phyloP scores from a whole-genome alignment of 2,113 vertebrate species.

The Uropsilus gracilis region DNA sequence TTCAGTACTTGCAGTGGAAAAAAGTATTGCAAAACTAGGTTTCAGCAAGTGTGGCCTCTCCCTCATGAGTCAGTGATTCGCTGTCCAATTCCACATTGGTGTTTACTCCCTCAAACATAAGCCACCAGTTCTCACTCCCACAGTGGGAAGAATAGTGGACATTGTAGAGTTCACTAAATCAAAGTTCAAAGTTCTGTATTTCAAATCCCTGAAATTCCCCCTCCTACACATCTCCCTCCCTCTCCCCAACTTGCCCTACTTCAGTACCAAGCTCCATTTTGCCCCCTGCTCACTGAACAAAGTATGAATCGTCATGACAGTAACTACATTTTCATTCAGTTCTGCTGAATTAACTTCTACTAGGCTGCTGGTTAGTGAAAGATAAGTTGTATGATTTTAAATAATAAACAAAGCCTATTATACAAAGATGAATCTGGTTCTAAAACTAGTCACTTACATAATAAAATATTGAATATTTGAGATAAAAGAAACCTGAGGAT shows the following conservation, averaged over 20 bases:
- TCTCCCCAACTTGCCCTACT: no score
- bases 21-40: background rate
- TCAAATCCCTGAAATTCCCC: background rate
- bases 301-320: background rate
- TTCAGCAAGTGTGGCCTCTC: background rate
- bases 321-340: background rate
- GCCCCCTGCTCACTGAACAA: background rate
- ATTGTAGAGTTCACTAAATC: slow-evolving; percentile 35
- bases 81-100: slow-evolving; percentile 1
- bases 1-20: background rate
- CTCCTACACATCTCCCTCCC: background rate
- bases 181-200: slow-evolving; percentile 39
- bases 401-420: background rate
- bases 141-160: background rate
- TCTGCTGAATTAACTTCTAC: background rate
- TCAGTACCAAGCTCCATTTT: no score
- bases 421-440: background rate
- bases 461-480: background rate
- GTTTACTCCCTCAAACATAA: slow-evolving; percentile 29
- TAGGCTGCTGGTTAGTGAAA: background rate
- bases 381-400: background rate
- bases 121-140: slow-evolving; percentile 13
- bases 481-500: background rate
- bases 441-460: background rate
- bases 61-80: background rate